A percentile compares a stretch with the other conserved stretches of the same genome.
phyloP scores from a whole-genome alignment of 37 sponge, comb jelly and placozoan species.

The Tethya wilhelma region DNA sequence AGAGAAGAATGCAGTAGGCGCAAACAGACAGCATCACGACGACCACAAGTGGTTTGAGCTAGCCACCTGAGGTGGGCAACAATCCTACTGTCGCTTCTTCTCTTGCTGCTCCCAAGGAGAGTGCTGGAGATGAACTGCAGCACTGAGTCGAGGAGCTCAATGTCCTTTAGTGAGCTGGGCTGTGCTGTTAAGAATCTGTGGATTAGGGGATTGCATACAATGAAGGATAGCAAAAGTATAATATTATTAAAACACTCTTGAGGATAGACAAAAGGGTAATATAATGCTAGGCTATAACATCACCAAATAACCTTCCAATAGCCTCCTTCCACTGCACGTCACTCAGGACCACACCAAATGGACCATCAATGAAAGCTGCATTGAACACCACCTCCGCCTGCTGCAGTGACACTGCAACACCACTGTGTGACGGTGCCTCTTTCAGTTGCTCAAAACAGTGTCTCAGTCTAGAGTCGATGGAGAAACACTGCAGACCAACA shows the following conservation, averaged over 20 bases:
- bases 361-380: neutral
- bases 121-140: conserved; percentile 15
- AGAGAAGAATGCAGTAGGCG: conserved; percentile 10
- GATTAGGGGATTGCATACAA: too few relatives aligned
- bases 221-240: too few relatives aligned
- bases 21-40: neutral
- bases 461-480: neutral
- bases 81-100: too few relatives aligned
- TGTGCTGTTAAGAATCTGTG: conserved; percentile 31
- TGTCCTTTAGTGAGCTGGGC: conserved; percentile 20
- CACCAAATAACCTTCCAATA: neutral
- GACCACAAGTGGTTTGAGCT: too few relatives aligned
- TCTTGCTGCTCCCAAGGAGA: neutral
- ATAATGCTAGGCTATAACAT: too few relatives aligned
- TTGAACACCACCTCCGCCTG: neutral
- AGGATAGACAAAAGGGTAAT: too few relatives aligned
- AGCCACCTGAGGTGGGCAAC: too few relatives aligned
- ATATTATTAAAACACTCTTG: too few relatives aligned
- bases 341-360: neutral
- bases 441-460: neutral
- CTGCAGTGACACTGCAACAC: neutral
- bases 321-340: neutral
- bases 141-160: conserved; percentile 13
- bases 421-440: neutral
- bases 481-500: neutral